Conservation (phyloP, 2,113 vertebrate genomes). For the Lamprotornis superbus region DNA sequence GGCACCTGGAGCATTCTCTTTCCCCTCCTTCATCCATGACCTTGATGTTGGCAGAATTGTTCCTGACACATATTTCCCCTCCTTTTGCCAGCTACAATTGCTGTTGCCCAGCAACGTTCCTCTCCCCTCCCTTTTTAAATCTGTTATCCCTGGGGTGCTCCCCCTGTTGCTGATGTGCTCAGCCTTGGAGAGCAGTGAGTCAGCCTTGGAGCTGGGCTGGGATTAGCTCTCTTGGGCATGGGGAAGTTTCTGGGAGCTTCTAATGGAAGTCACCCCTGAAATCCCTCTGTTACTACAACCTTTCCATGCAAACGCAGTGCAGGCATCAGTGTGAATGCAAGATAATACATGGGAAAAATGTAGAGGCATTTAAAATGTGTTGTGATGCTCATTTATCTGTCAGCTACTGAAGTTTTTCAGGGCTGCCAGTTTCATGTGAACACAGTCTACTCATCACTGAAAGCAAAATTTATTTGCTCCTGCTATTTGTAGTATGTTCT, state of each 20-base stretch:
- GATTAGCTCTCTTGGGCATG: too few species aligned
- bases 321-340: neutral
- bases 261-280: neutral
- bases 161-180: accelerated
- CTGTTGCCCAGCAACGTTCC: neutral
- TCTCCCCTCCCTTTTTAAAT: accelerated
- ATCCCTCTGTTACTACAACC: too few species aligned
- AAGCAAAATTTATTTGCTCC: neutral
- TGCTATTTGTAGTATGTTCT: neutral
- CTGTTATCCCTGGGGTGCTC: neutral
- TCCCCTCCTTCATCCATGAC: too few species aligned
- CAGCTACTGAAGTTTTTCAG: neutral
- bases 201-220: neutral
- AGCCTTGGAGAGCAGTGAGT: neutral
- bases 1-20: neutral
- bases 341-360: neutral
- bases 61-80: neutral
- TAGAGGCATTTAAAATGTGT: neutral
- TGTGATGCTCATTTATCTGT: neutral
- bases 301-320: neutral
- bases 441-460: neutral
- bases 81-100: neutral
- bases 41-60: neutral
- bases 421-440: neutral
- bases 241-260: neutral